phyloP scores from a whole-genome alignment of 2,888 invertebrate genomes.

The Heliconius erato region DNA sequence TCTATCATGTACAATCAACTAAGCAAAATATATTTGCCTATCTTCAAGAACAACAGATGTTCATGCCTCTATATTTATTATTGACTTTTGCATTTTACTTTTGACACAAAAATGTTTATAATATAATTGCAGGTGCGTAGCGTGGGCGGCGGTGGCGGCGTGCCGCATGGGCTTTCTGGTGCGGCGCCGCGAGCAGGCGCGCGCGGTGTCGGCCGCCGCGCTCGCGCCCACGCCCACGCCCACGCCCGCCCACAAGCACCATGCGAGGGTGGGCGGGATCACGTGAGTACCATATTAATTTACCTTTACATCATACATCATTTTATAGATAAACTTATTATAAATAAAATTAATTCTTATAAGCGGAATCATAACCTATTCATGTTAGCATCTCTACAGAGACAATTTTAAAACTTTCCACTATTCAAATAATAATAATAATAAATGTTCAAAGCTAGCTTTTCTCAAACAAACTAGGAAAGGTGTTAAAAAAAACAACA shows the following conservation, averaged over 20 bases:
- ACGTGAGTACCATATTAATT: background rate
- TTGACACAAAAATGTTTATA: background rate
- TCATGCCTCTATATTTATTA: too few species aligned
- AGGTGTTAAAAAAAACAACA: too few species aligned
- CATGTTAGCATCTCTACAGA: too few species aligned
- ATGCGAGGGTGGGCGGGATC: conserved; percentile 35
- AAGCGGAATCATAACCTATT: too few species aligned
- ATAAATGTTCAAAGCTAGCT: too few species aligned
- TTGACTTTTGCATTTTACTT: background rate
- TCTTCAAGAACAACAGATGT: too few species aligned
- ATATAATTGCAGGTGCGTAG: conserved; percentile 64
- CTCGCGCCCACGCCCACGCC: conserved; percentile 52
- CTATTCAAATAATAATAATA: too few species aligned
- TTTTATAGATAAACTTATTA: background rate
- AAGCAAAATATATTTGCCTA: too few species aligned
- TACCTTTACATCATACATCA: too few species aligned
- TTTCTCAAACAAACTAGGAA: too few species aligned
- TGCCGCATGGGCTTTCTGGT: conserved; percentile 77
- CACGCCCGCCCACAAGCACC: conserved; percentile 43
- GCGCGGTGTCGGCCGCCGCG: conserved; percentile 62
- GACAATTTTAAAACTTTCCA: too few species aligned
- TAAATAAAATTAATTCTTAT: background rate
- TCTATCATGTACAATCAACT: too few species aligned
- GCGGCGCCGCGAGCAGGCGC: conserved; percentile 66
- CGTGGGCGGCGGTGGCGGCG: conserved; percentile 63